Evolutionary conservation across 2,797 vertebrate genomes (phyloP).

Genomic region (Sorex maritimensis): DNA sequence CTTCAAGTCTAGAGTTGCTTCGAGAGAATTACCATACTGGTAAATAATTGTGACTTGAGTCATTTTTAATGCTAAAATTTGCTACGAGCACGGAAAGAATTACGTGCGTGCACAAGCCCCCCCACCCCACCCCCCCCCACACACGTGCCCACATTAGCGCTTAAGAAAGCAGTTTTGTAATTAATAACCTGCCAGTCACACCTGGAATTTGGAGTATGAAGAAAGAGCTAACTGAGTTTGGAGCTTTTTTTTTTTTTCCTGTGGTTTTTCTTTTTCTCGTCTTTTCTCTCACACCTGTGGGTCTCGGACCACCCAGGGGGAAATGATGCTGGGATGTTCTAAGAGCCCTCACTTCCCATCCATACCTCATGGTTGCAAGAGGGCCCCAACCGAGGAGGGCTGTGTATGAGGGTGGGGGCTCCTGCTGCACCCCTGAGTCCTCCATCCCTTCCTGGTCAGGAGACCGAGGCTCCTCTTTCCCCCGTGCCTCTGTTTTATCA

Average conservation of each 20-base stretch:
- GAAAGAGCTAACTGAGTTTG: not conserved
- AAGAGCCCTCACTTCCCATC: not conserved
- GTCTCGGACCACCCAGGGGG: not conserved
- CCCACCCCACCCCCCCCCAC: too few species aligned
- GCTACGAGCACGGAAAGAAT: conserved; percentile 82
- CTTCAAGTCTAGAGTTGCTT: conserved; percentile 75
- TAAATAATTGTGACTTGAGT: conserved; percentile 88
- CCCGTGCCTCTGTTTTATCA: conserved; percentile 24
- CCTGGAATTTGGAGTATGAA: conserved; percentile 85
- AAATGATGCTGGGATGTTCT: not conserved
- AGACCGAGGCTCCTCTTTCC: not conserved
- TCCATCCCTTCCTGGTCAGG: not conserved
- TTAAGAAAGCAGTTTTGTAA: conserved; percentile 86
- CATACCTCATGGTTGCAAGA: not conserved
- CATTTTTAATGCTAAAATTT: conserved; percentile 89
- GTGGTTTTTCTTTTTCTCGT: conserved; percentile 8
- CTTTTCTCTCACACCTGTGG: not conserved
- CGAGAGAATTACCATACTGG: conserved; percentile 81
- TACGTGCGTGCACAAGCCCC: not conserved
- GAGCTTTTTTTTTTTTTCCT: conserved; percentile 14
- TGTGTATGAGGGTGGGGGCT: too few species aligned
- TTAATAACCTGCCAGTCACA: conserved; percentile 84
- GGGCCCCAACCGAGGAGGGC: too few species aligned
- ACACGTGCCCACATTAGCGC: not conserved
- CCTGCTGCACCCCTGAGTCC: too few species aligned